phyloP scores from a whole-genome alignment of 2,113 vertebrate genomes.

The Cyprinodon variegatus region DNA sequence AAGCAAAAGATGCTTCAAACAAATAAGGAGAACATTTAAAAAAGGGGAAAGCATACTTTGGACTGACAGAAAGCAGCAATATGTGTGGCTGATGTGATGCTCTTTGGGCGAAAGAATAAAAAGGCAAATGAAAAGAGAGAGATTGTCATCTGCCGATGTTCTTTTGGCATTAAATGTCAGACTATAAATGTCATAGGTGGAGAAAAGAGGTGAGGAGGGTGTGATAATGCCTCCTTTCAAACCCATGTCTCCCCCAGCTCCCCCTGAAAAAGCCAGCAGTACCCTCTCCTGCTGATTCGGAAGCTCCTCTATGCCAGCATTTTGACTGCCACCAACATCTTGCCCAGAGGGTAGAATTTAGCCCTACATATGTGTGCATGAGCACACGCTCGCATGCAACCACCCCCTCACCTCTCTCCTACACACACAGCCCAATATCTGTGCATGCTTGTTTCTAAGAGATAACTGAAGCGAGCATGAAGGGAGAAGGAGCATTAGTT shows the following conservation, averaged over 20 bases:
- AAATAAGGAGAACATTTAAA: neutral
- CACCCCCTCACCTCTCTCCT: neutral
- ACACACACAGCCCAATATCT: constrained; percentile 54
- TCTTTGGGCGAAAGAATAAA: constrained; percentile 53
- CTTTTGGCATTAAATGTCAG: constrained; percentile 68
- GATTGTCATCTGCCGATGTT: constrained; percentile 48
- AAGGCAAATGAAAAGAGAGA: constrained; percentile 32
- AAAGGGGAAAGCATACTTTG: constrained; percentile 28
- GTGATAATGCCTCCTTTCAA: constrained; percentile 23
- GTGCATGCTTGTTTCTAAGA: constrained; percentile 63
- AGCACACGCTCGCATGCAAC: constrained; percentile 39
- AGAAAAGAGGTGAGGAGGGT: constrained; percentile 42
- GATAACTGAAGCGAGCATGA: constrained; percentile 63
- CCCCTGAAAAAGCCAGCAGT: constrained; percentile 21
- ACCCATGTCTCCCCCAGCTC: constrained; percentile 15
- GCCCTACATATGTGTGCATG: constrained; percentile 51
- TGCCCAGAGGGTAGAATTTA: constrained; percentile 69
- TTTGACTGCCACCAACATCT: constrained; percentile 71
- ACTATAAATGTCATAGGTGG: constrained; percentile 71
- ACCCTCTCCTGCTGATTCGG: constrained; percentile 38
- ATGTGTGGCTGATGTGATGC: constrained; percentile 46
- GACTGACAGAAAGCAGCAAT: constrained; percentile 42
- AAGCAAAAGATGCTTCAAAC: constrained; percentile 27
- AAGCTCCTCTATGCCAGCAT: constrained; percentile 45
- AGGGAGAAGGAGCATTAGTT: constrained; percentile 43